Percentiles rank a stretch among this genome's conserved stretches.
These are phyloP conservation scores for Parnassius orleans DNA, from an alignment of 2,888 invertebrate species.

Conservation along the genomic window DNA sequence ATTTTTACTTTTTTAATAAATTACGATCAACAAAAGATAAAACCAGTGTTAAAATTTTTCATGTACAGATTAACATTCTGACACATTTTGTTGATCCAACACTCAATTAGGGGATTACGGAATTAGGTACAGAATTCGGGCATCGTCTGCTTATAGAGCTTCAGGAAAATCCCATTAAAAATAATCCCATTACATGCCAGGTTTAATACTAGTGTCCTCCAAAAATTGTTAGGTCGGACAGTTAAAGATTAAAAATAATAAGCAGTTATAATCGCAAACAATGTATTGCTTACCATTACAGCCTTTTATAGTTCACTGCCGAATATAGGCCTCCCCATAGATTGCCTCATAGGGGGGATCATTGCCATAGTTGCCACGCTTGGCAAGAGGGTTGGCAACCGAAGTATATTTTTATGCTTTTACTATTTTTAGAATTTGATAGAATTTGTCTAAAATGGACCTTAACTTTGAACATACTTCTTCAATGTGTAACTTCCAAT, in stretches of 20 bases:
- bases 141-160: slow-evolving; percentile 4
- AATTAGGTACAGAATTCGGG: slow-evolving; percentile 13
- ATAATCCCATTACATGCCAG: background rate
- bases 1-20: background rate
- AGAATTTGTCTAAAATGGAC: no score
- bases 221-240: background rate
- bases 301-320: no score
- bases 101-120: slow-evolving; percentile 4
- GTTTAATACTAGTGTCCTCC: background rate
- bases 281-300: no score
- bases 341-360: no score
- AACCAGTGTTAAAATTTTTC: background rate
- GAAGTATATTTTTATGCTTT: no score
- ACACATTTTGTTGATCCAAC: slow-evolving; percentile 2
- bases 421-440: no score
- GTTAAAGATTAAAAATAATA: background rate
- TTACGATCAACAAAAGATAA: background rate
- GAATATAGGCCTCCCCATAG: no score
- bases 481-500: no score
- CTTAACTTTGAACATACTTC: no score
- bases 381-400: no score
- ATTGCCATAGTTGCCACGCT: no score
- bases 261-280: no score
- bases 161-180: slow-evolving; percentile 12
- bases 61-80: background rate